Evolutionary conservation across 2,797 vertebrate species (phyloP), one percentile per base, ranked within the genome.

Genomic region (Acipenser oxyrinchus): DNA sequence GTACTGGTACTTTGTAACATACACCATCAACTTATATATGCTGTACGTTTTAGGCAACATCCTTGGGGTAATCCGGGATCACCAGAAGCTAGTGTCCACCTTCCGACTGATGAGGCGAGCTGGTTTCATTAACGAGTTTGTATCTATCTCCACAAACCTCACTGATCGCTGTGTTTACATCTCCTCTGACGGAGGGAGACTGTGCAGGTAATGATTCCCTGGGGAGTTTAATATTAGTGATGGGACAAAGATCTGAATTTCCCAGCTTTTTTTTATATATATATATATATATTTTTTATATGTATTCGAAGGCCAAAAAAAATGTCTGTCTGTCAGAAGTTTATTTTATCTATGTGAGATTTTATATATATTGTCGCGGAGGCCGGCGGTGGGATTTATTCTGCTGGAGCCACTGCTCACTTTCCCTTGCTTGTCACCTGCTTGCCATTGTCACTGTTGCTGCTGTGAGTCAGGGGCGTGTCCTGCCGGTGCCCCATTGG

Each of bases 31-130:
- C 5, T 37, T 37, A 1, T 37, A 37, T 37, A 37, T 37, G 37
- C 37, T 37, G 37, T 4, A 5, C 0, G 6, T 58, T 9, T 49
- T n/a, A 99, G 96, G 96, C 83, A 98, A 96, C 82, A 99, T 99
- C 67, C 87, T 99, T 0, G 97, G 96, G 67, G 96, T 99, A 67
- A 96, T 99, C 76, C 87, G 93, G 65, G 92, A 98, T 75, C 95
- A 98, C 72, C 89, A 80, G 52, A 99, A 98, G 66, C 86, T 99
- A 60, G 92, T 99, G 70, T 88, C 77, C 82, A 99, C 96, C 0
- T 99, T 99, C 81, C 89, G 96, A n/a, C 81, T 99, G 69, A 96
- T 99, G 95, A 89, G 97, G 60, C 87, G 97, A 73, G 96, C 95
- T 0, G 96, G 96, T 52, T 99, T 98, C 18, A 95, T 99, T 81